Evolutionary conservation across 2,113 vertebrate genomes (phyloP), one percentile per base, ranked within the genome.

Genomic region (human (Homo sapiens)): DNA sequence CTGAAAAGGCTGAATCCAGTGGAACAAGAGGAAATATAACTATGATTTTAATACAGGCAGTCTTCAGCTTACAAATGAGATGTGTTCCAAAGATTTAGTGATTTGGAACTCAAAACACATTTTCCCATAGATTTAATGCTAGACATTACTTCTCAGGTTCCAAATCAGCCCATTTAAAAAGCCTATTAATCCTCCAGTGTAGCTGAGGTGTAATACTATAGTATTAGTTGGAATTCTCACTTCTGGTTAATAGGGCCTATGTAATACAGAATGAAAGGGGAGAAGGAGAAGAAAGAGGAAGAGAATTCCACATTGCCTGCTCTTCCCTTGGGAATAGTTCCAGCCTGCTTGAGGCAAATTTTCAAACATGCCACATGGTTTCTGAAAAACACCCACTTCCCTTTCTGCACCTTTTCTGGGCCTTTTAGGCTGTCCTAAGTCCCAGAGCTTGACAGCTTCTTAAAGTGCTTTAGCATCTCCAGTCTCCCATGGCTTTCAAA

Each of bases 11-110:
- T 50, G 55, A 95, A 83, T 95, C 61, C 8, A 20, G 61, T 45
- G 55, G 13, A 88, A 88, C 45, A 91, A n/a, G 32, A 52, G 45
- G 68, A 80, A 72, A 79, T 96, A 43, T 64, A 95, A 88, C 30
- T 57, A 43, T 79, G 8, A 84, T 72, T 95, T 95, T 93, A 91
- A 83, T 38, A 66, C 22, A 79, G 5, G 14, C 64, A 90, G 35
- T 90, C n/a, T 25, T 18, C 48, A 73, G 40, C 35, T 92, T 57
- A 90, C 68, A 88, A 95, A 95, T 82, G 12, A 90, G 66, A 96
- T 93, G 32, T 90, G 32, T 91, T 97, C 75, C 55, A 61, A 90
- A 93, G 52, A 17, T 57, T 96, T 88, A 87, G 57, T 72, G 45
- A 35, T 90, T 93, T 88, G 17, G 43, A 91, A 79, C 43, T 83